A percentile compares a stretch with the other conserved stretches of the same genome.
Conservation (phyloP, 2,113 vertebrate species). For the Cyprinus carpio region DNA sequence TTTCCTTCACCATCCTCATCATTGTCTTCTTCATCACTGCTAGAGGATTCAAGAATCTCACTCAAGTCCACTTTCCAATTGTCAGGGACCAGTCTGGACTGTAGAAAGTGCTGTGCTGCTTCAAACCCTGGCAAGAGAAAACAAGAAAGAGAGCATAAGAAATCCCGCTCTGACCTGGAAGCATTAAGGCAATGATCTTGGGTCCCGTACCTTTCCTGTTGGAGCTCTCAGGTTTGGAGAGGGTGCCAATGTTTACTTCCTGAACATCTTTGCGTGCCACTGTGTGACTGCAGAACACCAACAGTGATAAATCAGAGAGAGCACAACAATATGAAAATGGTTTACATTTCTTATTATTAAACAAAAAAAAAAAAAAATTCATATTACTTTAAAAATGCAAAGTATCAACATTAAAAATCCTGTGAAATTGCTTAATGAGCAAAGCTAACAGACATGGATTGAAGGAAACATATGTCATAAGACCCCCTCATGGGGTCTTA, state of each 20-base stretch:
- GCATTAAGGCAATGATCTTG: background rate
- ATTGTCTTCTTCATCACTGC: conserved; percentile 87
- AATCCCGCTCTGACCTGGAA: background rate
- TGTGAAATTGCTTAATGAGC: background rate
- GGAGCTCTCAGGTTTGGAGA: conserved; percentile 79
- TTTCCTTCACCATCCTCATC: conserved; percentile 79
- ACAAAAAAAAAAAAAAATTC: background rate
- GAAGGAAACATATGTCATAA: background rate
- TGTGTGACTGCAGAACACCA: conserved; percentile 76
- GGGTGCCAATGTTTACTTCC: conserved; percentile 74
- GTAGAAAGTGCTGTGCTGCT: conserved; percentile 81
- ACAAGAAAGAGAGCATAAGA: background rate
- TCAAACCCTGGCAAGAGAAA: conserved; percentile 77
- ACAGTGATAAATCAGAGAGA: conserved; percentile 27
- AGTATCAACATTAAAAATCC: background rate
- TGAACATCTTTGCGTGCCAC: conserved; percentile 87
- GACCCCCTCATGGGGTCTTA: background rate
- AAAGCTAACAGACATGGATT: background rate
- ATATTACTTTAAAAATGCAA: background rate
- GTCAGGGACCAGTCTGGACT: conserved; percentile 79
- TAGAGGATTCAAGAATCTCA: conserved; percentile 95
- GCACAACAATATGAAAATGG: background rate
- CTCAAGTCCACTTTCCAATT: conserved; percentile 97
- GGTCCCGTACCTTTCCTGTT: conserved; percentile 80
- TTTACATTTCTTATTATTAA: background rate